Evolutionary conservation across 2,113 vertebrate species (phyloP), one percentile per base, ranked within the genome.

Genomic region (Callionymus lyra): DNA sequence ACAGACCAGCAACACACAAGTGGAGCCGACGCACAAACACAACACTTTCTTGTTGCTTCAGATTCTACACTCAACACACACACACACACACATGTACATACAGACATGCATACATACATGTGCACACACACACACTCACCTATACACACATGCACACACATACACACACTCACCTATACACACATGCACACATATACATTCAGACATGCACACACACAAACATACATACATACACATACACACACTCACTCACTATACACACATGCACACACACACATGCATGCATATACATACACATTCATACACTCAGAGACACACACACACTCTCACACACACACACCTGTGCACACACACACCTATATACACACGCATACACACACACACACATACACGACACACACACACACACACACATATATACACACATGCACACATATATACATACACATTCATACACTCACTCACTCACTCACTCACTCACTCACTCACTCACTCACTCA

Each of bases 281-380:
- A 50, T 37, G 47, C 18, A 44, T 10, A 18, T 35, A 41, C 32
- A 45, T 31, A 41, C 16, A 35, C 12, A n/a, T n/a, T n/a, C n/a
- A n/a, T n/a, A n/a, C n/a, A n/a, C n/a, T n/a, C n/a, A n/a, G n/a
- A n/a, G n/a, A 32, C 33, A 17, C 38, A 31, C 32, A 42, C 39
- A 43, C 34, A 34, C 16, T 16, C 13, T 31, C 15, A 38, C 32
- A 51, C 18, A 36, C 33, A 34, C 44, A 51, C 13, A 44, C 12
- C 31, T 34, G 46, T 18, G 50, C 31, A 47, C 13, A 16, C 41
- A 41, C 34, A 40, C 43, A 53, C 34, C 31, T 38, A 42, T 19
- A n/a, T n/a, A n/a, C n/a, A n/a, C n/a, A n/a, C n/a, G 48, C 35
- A 18, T 5, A 48, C 34, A 43, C 14, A 11, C 51, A 74, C 59